These are phyloP conservation scores for Xyrichtys novacula DNA, from an alignment of 2,797 vertebrate genomes.

Conservation along the genomic window DNA sequence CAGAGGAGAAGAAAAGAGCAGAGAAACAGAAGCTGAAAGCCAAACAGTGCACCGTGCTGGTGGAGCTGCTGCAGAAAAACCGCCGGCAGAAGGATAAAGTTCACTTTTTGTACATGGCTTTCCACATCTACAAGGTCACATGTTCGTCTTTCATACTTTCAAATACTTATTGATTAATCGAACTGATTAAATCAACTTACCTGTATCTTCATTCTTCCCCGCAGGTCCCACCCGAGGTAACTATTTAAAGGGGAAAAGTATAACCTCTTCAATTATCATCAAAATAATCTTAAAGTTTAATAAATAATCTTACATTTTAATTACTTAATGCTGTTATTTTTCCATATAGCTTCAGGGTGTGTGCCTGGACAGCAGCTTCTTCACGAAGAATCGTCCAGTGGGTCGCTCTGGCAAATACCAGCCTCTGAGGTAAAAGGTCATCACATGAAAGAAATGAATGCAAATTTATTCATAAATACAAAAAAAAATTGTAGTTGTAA, in stretches of 20 bases:
- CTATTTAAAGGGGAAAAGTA: background rate
- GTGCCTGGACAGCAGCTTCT: constrained; percentile 80
- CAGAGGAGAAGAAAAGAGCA: constrained; percentile 30
- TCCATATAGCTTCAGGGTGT: constrained; percentile 63
- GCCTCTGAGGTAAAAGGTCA: constrained; percentile 69
- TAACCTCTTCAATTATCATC: background rate
- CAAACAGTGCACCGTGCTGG: constrained; percentile 79
- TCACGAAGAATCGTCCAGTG: constrained; percentile 74
- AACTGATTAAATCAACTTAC: constrained; percentile 10
- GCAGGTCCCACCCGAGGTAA: constrained; percentile 75
- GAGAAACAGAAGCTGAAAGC: constrained; percentile 72
- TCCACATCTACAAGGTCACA: constrained; percentile 82
- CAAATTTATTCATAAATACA: background rate
- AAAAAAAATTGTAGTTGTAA: too few species aligned
- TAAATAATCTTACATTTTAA: background rate
- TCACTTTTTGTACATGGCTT: constrained; percentile 80
- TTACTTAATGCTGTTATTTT: background rate
- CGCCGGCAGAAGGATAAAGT: constrained; percentile 75
- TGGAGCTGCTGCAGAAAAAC: constrained; percentile 87
- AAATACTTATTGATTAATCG: background rate
- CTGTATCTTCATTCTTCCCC: constrained; percentile 15
- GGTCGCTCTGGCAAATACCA: constrained; percentile 82
- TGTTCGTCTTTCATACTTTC: background rate
- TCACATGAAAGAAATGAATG: background rate
- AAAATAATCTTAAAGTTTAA: background rate